Percentiles rank a stretch among this genome's conserved stretches.
Conservation (phyloP, 2,888 invertebrate genomes). For the Danaus chrysippus region DNA sequence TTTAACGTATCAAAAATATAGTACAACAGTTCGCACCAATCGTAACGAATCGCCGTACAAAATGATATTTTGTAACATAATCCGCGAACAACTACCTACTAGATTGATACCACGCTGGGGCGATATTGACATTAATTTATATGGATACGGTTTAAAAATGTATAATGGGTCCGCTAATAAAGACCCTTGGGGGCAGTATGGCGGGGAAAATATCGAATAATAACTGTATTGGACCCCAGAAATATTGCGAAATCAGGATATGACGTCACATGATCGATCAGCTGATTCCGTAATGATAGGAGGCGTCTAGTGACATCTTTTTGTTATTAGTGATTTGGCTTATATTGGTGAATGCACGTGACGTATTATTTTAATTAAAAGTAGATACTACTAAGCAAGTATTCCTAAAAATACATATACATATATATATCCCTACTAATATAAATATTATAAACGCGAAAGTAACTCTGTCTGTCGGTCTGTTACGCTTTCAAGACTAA, state of each 20-base stretch:
- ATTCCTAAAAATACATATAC: no score
- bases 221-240: not conserved
- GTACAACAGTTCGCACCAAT: slow-evolving; percentile 57
- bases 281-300: slow-evolving; percentile 47
- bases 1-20: slow-evolving; percentile 41
- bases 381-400: not conserved
- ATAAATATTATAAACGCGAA: no score
- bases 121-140: slow-evolving; percentile 78
- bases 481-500: no score
- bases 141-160: slow-evolving; percentile 79
- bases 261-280: slow-evolving; percentile 52
- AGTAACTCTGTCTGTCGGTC: no score
- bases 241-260: no score
- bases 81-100: slow-evolving; percentile 74
- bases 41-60: slow-evolving; percentile 78
- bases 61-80: slow-evolving; percentile 79
- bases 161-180: slow-evolving; percentile 76
- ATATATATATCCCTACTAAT: no score
- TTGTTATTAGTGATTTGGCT: slow-evolving; percentile 40
- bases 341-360: not conserved
- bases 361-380: not conserved
- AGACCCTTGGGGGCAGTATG: slow-evolving; percentile 54
- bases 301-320: slow-evolving; percentile 44
- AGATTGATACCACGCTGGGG: slow-evolving; percentile 77
- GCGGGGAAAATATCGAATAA: slow-evolving; percentile 44